Conservation (phyloP, 2,888 invertebrate genomes). For the Emmelina monodactyla region DNA sequence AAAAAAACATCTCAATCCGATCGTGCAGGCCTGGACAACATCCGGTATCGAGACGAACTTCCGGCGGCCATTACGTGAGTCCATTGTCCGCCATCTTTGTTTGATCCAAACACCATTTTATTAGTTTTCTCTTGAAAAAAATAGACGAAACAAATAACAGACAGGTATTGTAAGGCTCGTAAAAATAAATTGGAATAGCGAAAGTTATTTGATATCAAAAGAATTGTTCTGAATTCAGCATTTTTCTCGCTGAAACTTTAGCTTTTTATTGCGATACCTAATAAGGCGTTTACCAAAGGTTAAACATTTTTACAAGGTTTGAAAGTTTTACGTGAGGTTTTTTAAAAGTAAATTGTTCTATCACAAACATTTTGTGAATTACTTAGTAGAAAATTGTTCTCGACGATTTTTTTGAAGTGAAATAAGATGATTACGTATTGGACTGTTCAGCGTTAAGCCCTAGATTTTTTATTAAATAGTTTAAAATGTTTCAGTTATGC, state of each 20-base stretch:
- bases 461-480: no score
- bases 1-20: slow-evolving; percentile 3
- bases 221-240: not conserved
- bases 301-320: no score
- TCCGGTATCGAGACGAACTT: slow-evolving; percentile 27
- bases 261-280: not conserved
- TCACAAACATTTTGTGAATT: no score
- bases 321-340: not conserved
- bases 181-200: not conserved
- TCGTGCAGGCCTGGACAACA: slow-evolving; percentile 23
- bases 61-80: slow-evolving; percentile 30
- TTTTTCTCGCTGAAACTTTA: no score
- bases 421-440: no score
- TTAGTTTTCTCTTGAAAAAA: slow-evolving; percentile 27
- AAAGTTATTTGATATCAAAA: not conserved
- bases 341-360: no score
- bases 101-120: slow-evolving; percentile 30
- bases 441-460: no score
- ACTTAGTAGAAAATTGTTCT: no score
- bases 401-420: no score
- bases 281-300: no score
- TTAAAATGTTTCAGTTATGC: no score
- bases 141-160: slow-evolving; percentile 2
- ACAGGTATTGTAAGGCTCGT: not conserved
- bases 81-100: slow-evolving; percentile 34